Conservation (phyloP, 1,140 invertebrate species). For the Alviniconcha marisindica region DNA sequence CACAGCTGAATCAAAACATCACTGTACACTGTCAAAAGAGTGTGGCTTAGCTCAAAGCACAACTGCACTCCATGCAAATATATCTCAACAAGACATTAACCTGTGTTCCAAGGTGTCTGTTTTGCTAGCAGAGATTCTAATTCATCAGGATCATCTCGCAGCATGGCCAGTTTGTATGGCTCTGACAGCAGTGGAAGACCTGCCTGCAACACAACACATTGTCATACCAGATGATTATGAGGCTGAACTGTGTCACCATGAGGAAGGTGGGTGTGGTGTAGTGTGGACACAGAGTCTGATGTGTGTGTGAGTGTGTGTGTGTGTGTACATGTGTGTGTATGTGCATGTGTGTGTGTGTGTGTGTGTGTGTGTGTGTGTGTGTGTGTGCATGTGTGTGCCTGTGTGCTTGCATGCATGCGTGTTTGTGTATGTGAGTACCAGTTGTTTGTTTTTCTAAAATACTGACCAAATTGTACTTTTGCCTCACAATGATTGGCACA, state of each 20-base stretch:
- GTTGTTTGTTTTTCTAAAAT: constrained; percentile 17
- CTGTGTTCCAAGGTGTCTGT: constrained; percentile 61
- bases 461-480: background rate
- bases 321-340: background rate
- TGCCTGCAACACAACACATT: constrained; percentile 44
- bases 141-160: constrained; percentile 52
- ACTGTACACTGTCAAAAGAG: too few relatives aligned
- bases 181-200: constrained; percentile 55
- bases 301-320: constrained; percentile 13
- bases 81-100: too few relatives aligned
- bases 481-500: background rate
- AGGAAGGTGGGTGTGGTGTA: too few relatives aligned
- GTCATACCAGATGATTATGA: too few relatives aligned
- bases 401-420: background rate
- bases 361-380: background rate
- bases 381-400: background rate
- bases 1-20: too few relatives aligned
- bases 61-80: too few relatives aligned
- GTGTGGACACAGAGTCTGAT: too few relatives aligned
- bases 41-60: too few relatives aligned
- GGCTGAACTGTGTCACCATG: too few relatives aligned
- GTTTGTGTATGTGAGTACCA: background rate
- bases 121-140: constrained; percentile 50
- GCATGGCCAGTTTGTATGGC: constrained; percentile 45
- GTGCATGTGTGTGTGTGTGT: background rate